Conservation (phyloP, 2,888 invertebrate species). For the Rambutsinella grinnellia region DNA sequence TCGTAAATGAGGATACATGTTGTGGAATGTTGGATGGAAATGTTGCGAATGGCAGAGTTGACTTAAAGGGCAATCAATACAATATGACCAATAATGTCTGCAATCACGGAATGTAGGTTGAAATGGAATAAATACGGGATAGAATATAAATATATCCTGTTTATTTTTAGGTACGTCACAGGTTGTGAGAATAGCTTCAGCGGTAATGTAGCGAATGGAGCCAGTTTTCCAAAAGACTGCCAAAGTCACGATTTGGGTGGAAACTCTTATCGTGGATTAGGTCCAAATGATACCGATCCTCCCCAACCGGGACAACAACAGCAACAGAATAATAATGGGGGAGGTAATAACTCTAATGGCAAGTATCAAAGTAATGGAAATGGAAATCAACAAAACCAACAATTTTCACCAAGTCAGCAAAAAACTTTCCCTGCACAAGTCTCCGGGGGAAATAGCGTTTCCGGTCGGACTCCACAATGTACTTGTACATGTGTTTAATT, state of each 20-base stretch:
- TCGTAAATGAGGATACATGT: constrained; percentile 58
- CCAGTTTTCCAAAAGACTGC: constrained; percentile 60
- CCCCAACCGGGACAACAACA: constrained; percentile 50
- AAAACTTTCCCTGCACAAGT: constrained; percentile 44
- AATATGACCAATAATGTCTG: constrained; percentile 61
- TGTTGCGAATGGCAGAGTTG: constrained; percentile 62
- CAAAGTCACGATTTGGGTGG: constrained; percentile 54
- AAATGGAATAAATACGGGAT: too few relatives aligned
- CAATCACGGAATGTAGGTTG: constrained; percentile 61
- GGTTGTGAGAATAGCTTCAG: constrained; percentile 62
- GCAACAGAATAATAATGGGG: too few relatives aligned
- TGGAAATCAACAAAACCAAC: neutral
- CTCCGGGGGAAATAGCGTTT: constrained; percentile 3
- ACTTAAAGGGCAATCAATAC: constrained; percentile 60
- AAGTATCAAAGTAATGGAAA: constrained; percentile 11
- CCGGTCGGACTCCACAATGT: constrained; percentile 27
- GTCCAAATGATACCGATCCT: constrained; percentile 63
- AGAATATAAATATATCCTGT: too few relatives aligned
- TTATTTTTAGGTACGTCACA: constrained; percentile 36
- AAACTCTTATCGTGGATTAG: constrained; percentile 58
- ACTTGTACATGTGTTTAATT: constrained; percentile 50
- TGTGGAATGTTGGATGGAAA: constrained; percentile 62
- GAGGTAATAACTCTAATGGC: too few relatives aligned
- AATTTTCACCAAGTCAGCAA: neutral
- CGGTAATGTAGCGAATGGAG: constrained; percentile 61